These are phyloP conservation scores for Benitochromis conjunctus DNA, from an alignment of 2,113 vertebrate genomes.

Conservation along the genomic window DNA sequence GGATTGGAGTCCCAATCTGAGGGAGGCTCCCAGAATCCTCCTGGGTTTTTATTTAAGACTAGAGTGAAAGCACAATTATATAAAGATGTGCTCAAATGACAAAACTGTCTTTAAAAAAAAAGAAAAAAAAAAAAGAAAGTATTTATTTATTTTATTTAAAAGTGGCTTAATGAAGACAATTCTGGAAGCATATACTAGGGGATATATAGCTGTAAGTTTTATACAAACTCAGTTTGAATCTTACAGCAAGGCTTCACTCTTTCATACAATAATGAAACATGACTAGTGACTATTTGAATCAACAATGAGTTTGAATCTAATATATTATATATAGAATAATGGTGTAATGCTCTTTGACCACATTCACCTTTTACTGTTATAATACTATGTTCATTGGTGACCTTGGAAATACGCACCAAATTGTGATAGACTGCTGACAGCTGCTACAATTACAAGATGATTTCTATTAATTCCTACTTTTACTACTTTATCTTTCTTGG, in stretches of 20 bases:
- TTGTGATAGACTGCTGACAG: neutral
- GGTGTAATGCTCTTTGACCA: neutral
- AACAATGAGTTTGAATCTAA: neutral
- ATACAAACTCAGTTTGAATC: neutral
- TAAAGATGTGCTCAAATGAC: neutral
- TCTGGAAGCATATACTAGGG: neutral
- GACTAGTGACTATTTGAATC: too few species aligned
- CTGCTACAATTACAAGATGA: neutral
- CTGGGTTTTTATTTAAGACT: neutral
- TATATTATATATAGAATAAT: too few species aligned
- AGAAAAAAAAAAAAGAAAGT: neutral
- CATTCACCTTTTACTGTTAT: neutral
- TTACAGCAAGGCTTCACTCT: too few species aligned
- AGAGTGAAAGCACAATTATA: neutral
- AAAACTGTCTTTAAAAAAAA: neutral
- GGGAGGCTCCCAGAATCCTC: conserved; percentile 23
- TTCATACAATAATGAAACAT: too few species aligned
- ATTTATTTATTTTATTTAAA: neutral
- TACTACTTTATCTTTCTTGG: neutral
- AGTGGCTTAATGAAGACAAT: neutral
- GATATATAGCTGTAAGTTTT: neutral
- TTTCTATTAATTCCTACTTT: neutral
- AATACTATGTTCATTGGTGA: neutral
- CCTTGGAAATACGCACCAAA: neutral
- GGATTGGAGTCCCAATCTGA: conserved; percentile 51